phyloP scores from a whole-genome alignment of 2,888 invertebrate species.

The Caenorhabditis sulstoni region DNA sequence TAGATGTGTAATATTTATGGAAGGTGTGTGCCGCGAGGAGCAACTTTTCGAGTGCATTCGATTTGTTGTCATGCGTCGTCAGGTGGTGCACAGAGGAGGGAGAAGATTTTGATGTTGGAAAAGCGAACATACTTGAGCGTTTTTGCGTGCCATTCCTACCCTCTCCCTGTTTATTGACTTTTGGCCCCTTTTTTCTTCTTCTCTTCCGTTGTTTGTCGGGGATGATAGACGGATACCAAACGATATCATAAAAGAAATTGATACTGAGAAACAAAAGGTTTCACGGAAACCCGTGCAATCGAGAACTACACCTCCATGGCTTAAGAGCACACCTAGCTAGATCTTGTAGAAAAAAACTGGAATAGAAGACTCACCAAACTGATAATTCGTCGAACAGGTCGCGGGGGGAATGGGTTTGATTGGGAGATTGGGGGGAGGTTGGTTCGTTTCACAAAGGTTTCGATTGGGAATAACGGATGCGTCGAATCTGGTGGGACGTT shows the following conservation, averaged over 20 bases:
- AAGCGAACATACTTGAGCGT: constrained; percentile 45
- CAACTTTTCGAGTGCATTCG: too few species aligned
- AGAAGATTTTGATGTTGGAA: constrained; percentile 25
- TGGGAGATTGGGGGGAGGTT: constrained; percentile 4
- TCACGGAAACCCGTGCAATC: too few species aligned
- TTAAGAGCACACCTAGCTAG: too few species aligned
- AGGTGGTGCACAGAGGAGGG: not conserved
- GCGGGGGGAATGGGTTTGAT: not conserved
- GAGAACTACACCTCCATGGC: too few species aligned
- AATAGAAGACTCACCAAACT: constrained; percentile 46
- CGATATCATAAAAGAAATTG: not conserved
- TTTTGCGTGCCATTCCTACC: constrained; percentile 16
- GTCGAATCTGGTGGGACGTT: constrained; percentile 57
- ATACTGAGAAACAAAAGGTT: too few species aligned
- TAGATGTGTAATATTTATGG: constrained; percentile 10
- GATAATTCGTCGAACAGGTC: constrained; percentile 47
- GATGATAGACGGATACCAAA: constrained; percentile 6
- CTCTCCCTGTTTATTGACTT: constrained; percentile 41
- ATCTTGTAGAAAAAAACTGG: not conserved
- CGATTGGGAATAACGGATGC: constrained; percentile 53
- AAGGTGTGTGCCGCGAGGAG: constrained; percentile 8
- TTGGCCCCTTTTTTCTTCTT: constrained; percentile 4
- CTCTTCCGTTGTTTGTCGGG: constrained; percentile 32
- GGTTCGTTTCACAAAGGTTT: constrained; percentile 54
- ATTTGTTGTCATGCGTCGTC: constrained; percentile 9